Evolutionary conservation across 2,888 invertebrate species (phyloP), one percentile per base, ranked within the genome.

Genomic region (Tyria jacobaeae): DNA sequence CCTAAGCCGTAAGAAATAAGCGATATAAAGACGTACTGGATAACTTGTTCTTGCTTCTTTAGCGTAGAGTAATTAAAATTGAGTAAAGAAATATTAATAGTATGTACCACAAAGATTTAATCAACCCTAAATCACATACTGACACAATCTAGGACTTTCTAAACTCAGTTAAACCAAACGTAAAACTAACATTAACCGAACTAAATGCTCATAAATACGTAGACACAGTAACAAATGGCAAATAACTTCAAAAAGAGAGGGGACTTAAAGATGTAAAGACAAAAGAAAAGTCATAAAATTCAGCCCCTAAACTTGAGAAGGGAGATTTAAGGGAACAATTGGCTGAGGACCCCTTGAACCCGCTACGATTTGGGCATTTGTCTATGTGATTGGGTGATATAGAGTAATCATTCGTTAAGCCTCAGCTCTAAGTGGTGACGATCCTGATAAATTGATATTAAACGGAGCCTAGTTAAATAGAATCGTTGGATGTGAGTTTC

Each of bases 371-470:
- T 60, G 61, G 39, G 57, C 75, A 76, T 76, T 75, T 57, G 57
- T 76, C 75, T 68, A 61, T 68, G 66, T 60, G 70, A 35, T 56
- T 62, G 65, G 39, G 64, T 76, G 72, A 76, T 77, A 70, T 64
- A 25, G 3, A 53, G 72, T 64, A 60, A 76, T 77, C 78, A 75
- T 72, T 76, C 72, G 72, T 77, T 71, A 66, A 60, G 60, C 48
- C 49, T 58, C 49, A 55, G 57, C 57, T 64, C 37, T 27, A 51
- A 62, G 27, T 62, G 60, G 37, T 57, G 50, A n/a, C 60, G 64
- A 76, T 66, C 78, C 64, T 75, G 72, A 76, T 75, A 66, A 75
- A 76, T 76, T 75, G 75, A 70, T 75, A 71, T 71, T 68, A 77
- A 72, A 72, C 70, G 72, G 44, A 63, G 37, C 37, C 62, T 62